phyloP scores from a whole-genome alignment of 1,140 invertebrate species.

The Caenorhabditis remanei region DNA sequence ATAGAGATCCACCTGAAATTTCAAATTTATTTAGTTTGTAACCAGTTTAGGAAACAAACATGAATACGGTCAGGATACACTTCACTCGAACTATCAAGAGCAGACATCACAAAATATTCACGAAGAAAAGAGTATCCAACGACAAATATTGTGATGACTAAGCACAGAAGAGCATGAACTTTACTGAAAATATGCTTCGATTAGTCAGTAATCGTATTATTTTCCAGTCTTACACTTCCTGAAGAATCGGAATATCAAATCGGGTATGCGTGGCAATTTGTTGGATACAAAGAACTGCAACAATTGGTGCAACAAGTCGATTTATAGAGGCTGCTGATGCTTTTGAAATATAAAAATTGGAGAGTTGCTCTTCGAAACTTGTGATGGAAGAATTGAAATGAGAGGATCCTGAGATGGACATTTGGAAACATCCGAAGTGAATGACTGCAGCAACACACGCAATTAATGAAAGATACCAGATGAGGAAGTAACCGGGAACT shows the following conservation, averaged over 20 bases:
- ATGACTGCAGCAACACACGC: neutral
- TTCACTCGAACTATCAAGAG: neutral
- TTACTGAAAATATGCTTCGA: neutral
- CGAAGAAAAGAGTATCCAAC: neutral
- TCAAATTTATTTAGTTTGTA: neutral
- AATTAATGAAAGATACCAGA: constrained; percentile 1
- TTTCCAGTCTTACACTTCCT: neutral
- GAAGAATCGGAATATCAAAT: neutral
- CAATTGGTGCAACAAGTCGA: neutral
- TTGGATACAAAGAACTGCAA: constrained; percentile 5
- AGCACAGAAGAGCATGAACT: neutral
- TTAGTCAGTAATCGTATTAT: neutral
- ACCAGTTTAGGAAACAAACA: neutral
- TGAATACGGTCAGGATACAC: neutral
- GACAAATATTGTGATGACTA: neutral
- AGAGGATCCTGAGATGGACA: neutral
- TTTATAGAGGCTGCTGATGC: neutral
- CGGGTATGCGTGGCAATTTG: neutral
- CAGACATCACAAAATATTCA: neutral
- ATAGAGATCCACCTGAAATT: neutral
- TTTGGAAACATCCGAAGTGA: neutral
- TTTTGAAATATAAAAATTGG: neutral
- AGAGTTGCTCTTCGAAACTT: neutral
- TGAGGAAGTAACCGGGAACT: neutral
- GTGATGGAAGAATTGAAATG: neutral